A percentile compares a stretch with the other conserved stretches of the same genome.
Conservation (phyloP, 2,888 invertebrate species). For the Spisula solida region DNA sequence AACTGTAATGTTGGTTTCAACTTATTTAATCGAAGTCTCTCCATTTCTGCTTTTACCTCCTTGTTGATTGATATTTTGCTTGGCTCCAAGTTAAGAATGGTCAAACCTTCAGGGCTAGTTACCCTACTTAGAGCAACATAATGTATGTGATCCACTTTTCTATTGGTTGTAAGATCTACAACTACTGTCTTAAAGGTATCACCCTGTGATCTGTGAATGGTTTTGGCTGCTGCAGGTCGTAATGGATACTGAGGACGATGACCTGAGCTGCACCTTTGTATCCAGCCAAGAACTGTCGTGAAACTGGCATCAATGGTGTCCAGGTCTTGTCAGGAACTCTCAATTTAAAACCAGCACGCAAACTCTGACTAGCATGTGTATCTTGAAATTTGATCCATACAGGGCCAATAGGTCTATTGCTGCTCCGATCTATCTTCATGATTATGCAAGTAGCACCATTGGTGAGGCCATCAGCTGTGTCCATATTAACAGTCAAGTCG, state of each 20-base stretch:
- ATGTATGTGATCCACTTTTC: conserved; percentile 57
- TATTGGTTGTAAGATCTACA: conserved; percentile 42
- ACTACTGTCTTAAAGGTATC: conserved; percentile 47
- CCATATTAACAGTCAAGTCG: conserved; percentile 48
- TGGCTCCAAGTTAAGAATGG: conserved; percentile 34
- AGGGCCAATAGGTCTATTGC: conserved; percentile 29
- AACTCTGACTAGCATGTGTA: background rate
- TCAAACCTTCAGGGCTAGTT: conserved; percentile 34
- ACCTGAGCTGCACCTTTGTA: conserved; percentile 47
- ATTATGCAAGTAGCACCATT: conserved; percentile 46
- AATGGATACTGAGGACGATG: conserved; percentile 60
- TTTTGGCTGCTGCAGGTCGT: conserved; percentile 53
- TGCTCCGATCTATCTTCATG: conserved; percentile 29
- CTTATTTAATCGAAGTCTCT: conserved; percentile 17
- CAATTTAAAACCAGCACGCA: background rate
- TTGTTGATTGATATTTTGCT: conserved; percentile 45
- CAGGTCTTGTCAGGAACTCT: conserved; percentile 25
- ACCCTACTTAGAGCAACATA: conserved; percentile 58
- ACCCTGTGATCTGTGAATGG: conserved; percentile 63
- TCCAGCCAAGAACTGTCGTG: conserved; percentile 55
- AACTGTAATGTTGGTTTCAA: conserved; percentile 23
- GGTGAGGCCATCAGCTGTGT: conserved; percentile 53
- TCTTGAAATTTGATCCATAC: conserved; percentile 44
- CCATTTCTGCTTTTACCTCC: conserved; percentile 21
- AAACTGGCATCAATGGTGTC: conserved; percentile 51